Evolutionary conservation across 2,888 invertebrate species (phyloP), one percentile per base, ranked within the genome.

Genomic region (Drosophila algonquin): DNA sequence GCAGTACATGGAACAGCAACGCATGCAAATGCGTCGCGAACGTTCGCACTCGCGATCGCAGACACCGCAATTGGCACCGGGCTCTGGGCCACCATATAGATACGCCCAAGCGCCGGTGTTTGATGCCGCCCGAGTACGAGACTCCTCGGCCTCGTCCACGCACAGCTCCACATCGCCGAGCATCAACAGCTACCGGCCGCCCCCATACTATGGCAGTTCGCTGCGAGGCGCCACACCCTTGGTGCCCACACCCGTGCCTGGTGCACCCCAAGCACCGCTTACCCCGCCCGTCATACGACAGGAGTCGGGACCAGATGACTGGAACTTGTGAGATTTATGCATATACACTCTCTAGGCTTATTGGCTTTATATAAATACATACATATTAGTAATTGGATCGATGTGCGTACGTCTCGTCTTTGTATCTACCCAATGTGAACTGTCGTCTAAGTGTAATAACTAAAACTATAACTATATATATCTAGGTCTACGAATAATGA

Each of bases 241-340:
- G 44, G 81, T 85, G 75, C 89, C 88, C 21, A 89, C 73, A 7
- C 89, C 80, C 18, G 85, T 85, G 72, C 79, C 90, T 35, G 87
- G 79, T 46, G 81, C 73, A 54, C 69, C 80, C 2, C 60, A 61
- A 53, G 63, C 81, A 6, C 86, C 89, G 48, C 74, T 82, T 27
- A 71, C 77, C 54, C 73, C 84, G 14, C 53, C 81, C 47, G 50
- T 76, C 21, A 74, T 83, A 57, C 85, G 69, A 9, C 75, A 89
- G 69, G 87, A 85, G 70, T 61, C 87, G 70, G 89, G 89, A 40
- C 89, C 89, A 61, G 84, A 85, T 63, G 85, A 89, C 85, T 89
- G 87, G 87, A 86, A 89, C 35, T 87, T 89, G 87, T 86, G 85
- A 89, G 89, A 86, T 89, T 82, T 89, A 74, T 76, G 63, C 72